phyloP scores from a whole-genome alignment of 2,797 vertebrate species.

The Varecia variegata region DNA sequence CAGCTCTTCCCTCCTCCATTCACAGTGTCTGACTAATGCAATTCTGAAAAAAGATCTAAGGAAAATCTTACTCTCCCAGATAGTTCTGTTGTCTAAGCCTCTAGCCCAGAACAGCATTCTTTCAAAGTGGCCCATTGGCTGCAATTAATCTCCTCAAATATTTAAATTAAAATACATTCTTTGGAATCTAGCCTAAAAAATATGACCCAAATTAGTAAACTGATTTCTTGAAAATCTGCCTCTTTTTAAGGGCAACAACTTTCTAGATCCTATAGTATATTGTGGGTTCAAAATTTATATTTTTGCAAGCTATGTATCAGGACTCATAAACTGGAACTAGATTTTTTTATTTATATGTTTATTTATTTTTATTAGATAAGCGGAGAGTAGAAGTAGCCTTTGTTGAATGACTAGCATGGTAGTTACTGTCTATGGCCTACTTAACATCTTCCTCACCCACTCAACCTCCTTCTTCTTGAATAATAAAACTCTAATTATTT shows the following conservation, averaged over 20 bases:
- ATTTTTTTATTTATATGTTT: neutral
- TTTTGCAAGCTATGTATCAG: neutral
- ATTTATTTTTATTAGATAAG: neutral
- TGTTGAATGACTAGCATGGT: neutral
- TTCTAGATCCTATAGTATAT: neutral
- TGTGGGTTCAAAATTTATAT: neutral
- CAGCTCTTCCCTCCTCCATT: neutral
- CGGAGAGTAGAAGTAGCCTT: neutral
- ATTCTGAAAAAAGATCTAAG: constrained; percentile 13
- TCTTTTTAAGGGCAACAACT: neutral
- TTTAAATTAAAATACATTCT: constrained; percentile 38
- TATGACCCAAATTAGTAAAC: neutral
- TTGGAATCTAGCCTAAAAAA: neutral
- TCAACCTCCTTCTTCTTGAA: neutral
- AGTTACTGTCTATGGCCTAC: neutral
- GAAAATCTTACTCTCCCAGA: neutral
- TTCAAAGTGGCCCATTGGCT: constrained; percentile 5
- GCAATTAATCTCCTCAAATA: constrained; percentile 29
- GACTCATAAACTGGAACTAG: neutral
- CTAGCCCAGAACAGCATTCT: neutral
- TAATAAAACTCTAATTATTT: neutral
- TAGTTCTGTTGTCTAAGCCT: neutral
- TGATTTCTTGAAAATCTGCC: constrained; percentile 20
- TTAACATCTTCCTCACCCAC: neutral
- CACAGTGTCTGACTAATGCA: neutral